Base-by-base conservation (phyloP, 2,113 vertebrate genomes). In the Thunnus thynnus region DNA sequence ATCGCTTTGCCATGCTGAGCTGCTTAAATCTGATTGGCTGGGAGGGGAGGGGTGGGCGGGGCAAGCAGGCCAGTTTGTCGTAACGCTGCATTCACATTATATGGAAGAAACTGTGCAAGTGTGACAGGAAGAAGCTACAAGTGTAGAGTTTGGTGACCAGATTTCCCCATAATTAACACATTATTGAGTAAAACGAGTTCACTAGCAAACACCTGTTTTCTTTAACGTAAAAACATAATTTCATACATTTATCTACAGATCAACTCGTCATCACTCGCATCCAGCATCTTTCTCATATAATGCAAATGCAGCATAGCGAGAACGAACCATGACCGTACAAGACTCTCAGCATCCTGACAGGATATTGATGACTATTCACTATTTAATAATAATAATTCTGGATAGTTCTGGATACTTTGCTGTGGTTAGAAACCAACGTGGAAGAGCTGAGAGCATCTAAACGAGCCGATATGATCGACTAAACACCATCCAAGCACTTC, bases 1-100 rank as follows among this genome's bases (percentile, higher is more conserved):
- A 95, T 96, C 86, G 95, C 94, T 96, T 95, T 91, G 89, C 94
- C 94, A 93, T 93, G 94, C 94, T 93, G 72, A 92, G 86, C 93
- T 93, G 93, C 94, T 94, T 91, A 65, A 84, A 84, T 76, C 87
- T 80, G 90, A 93, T 91, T 92, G 91, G 93, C 91, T 91, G 90
- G 60, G 27, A 30, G 27, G 27, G 68, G 70, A 64, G 55, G n/a
- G 41, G 65, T 82, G 86, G 79, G 41, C 27, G 58, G 86, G 78
- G 44, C 22, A 22, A 22, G 22, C 22, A 22, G 22, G 22, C 22
- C 22, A 22, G 22, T 22, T 22, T 22, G 22, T 22, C 22, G 22
- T 22, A 22, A 22, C 22, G 22, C 22, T 78, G 85, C 80, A 32
- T 67, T 79, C 32, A 48, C 70, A 51, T 78, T 46, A 56, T 67